phyloP scores from a whole-genome alignment of 1,140 invertebrate genomes.

The Brachionus plicatilis region DNA sequence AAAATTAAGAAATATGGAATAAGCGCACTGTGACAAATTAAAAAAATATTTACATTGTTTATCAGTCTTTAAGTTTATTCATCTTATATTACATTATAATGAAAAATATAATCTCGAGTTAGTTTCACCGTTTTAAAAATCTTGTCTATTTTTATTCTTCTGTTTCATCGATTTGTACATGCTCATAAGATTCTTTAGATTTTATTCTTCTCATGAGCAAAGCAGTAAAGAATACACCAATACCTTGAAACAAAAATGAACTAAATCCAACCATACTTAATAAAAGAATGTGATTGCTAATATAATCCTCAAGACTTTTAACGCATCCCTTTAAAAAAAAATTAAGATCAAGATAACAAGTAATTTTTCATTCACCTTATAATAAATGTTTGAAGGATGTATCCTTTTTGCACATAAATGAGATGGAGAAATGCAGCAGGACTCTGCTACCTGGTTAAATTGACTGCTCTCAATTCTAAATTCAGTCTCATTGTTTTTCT shows the following conservation, averaged over 20 bases:
- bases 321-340: conserved; percentile 3
- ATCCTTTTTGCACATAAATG: conserved; percentile 15
- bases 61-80: neutral
- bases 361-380: neutral
- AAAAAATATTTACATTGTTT: neutral
- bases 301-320: neutral
- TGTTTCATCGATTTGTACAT: neutral
- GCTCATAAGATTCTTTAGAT: neutral
- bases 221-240: conserved; percentile 12
- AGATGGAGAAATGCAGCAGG: conserved; percentile 10
- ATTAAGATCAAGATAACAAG: neutral
- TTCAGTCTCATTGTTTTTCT: neutral
- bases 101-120: neutral
- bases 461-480: neutral
- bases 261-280: neutral
- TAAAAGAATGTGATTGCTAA: conserved; percentile 23
- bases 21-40: neutral
- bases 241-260: conserved; percentile 13
- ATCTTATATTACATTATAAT: neutral
- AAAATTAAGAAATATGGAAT: neutral
- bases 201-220: conserved; percentile 9
- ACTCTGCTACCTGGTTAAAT: conserved; percentile 15
- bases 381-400: conserved; percentile 30
- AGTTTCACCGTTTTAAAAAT: neutral
- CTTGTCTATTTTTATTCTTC: neutral